Conservation (phyloP, 1,140 invertebrate species). For the Trypoxylus dichotomus region DNA sequence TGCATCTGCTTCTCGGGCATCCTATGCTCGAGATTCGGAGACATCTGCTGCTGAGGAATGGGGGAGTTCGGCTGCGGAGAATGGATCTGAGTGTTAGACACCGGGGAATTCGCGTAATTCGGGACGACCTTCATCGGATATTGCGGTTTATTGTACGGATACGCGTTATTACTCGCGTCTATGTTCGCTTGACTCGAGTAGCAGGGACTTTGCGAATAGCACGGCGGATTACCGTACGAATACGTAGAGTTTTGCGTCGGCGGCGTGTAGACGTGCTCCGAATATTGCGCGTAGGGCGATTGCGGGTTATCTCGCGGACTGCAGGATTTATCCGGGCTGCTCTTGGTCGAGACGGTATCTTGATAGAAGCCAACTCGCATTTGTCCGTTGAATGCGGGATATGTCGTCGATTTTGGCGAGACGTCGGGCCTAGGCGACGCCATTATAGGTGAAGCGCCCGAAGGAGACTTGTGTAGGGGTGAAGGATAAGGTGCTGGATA, state of each 20-base stretch:
- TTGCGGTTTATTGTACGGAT: slow-evolving; percentile 46
- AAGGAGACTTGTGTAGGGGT: slow-evolving; percentile 63
- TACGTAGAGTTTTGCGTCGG: slow-evolving; percentile 45
- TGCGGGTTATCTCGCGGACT: slow-evolving; percentile 64
- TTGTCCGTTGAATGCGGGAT: slow-evolving; percentile 68
- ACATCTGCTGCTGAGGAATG: slow-evolving; percentile 27
- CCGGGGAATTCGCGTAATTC: slow-evolving; percentile 40
- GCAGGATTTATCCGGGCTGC: slow-evolving; percentile 72
- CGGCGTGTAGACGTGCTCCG: slow-evolving; percentile 63
- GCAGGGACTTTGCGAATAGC: slow-evolving; percentile 46
- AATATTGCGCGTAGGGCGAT: slow-evolving; percentile 64
- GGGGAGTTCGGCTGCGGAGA: slow-evolving; percentile 38
- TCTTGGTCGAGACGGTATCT: slow-evolving; percentile 71
- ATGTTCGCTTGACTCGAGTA: slow-evolving; percentile 49
- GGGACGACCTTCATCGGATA: slow-evolving; percentile 44
- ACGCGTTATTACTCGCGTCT: slow-evolving; percentile 37
- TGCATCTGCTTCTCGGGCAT: slow-evolving; percentile 29
- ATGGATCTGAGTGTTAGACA: slow-evolving; percentile 34
- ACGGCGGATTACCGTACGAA: slow-evolving; percentile 45
- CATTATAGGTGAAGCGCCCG: slow-evolving; percentile 57
- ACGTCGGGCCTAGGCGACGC: slow-evolving; percentile 56
- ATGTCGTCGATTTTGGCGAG: slow-evolving; percentile 65
- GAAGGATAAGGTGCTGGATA: slow-evolving; percentile 68
- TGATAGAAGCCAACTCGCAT: slow-evolving; percentile 79
- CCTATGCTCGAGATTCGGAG: slow-evolving; percentile 27